Base-by-base conservation (phyloP, 2,113 vertebrate species). In the Elachura formosa region DNA sequence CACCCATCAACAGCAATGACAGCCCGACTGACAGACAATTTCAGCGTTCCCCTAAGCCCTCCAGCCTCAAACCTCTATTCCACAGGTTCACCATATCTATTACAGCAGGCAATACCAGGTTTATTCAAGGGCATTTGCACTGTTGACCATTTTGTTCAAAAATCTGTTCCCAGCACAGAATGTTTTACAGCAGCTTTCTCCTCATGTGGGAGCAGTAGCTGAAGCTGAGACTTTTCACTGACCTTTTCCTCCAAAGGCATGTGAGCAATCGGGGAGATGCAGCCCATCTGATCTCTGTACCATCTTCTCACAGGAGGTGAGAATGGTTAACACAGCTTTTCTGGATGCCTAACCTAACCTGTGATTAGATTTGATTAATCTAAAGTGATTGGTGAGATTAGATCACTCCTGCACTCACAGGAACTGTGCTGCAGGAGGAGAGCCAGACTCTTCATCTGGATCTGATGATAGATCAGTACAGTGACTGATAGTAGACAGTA, bases 171-270 rank as follows among this genome's bases (percentile, higher is more conserved):
- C 20, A 67, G 45, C 31, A 81, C 0, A 0, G 23, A 16, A n/a
- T 31, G 31, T 21, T 43, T 84, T 46, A 51, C 62, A 67, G 52
- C 24, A 81, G 48, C 33, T 84, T 76, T 77, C 51, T 38, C 63
- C 38, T 33, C 54, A 5, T 0, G 0, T 28, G 1, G 5, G 26
- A 67, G 2, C 11, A 59, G 29, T 3, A 54, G 34, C 29, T 87
- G 73, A 48, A 87, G 17, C 28, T 51, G 9, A 0, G 0, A 2
- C 55, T 87, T 76, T 68, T 40, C 55, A 38, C 18, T 69, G 46
- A 16, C 15, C 36, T 41, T 75, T 40, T 29, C 41, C 16, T 45
- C 12, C 41, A 46, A 9, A 81, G 21, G n/a, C 10, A 9, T 12
- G 18, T 2, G 12, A 63, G 26, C 51, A 20, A 25, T n/a, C 15